Conservation (phyloP, 1,140 invertebrate genomes). For the Polypedilum vanderplanki region DNA sequence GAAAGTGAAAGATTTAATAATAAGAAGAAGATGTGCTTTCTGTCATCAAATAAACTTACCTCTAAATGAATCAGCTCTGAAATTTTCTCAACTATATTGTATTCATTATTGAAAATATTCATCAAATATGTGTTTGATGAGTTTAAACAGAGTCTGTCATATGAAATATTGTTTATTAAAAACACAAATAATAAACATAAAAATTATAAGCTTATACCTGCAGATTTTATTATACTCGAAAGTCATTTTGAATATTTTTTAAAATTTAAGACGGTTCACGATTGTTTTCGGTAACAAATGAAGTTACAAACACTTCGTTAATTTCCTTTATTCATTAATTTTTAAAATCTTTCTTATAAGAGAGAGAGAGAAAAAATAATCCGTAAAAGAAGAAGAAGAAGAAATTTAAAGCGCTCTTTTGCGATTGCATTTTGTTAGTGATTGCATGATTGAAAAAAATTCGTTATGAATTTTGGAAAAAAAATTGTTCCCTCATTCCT, state of each 20-base stretch:
- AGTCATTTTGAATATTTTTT: neutral
- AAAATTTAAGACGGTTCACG: neutral
- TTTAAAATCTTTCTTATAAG: too few relatives aligned
- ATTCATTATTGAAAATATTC: constrained; percentile 24
- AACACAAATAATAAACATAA: neutral
- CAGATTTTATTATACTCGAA: constrained; percentile 23
- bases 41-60: neutral
- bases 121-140: constrained; percentile 15
- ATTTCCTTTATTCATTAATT: too few relatives aligned
- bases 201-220: neutral
- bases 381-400: too few relatives aligned
- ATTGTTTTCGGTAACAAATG: too few relatives aligned
- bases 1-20: too few relatives aligned
- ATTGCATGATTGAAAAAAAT: too few relatives aligned
- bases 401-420: too few relatives aligned
- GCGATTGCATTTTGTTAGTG: too few relatives aligned
- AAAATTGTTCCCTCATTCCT: too few relatives aligned
- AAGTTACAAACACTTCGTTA: too few relatives aligned
- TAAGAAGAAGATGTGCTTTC: neutral
- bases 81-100: constrained; percentile 13
- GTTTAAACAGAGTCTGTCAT: neutral
- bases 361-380: too few relatives aligned
- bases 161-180: neutral
- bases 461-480: too few relatives aligned
- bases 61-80: neutral